A percentile compares a stretch with the other conserved stretches of the same genome.
phyloP scores from a whole-genome alignment of 1,140 invertebrate species.

The Drosophila lacteicornis region DNA sequence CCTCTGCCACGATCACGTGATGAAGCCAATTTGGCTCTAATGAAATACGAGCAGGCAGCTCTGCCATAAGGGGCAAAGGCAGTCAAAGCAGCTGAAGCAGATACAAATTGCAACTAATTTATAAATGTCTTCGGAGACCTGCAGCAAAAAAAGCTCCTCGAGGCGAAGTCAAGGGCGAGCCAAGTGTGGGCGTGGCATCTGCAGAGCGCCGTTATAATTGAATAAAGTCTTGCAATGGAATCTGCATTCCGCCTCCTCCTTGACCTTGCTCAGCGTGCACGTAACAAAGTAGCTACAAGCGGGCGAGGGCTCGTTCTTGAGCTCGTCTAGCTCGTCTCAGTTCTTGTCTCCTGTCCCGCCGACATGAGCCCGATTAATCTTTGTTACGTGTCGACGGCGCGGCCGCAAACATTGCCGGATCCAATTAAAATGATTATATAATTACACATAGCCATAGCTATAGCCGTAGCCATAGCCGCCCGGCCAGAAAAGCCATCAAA shows the following conservation, averaged over 20 bases:
- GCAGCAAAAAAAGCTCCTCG: slow-evolving; percentile 5
- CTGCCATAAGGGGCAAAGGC: slow-evolving; percentile 2
- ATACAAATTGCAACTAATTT: slow-evolving; percentile 73
- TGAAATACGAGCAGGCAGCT: slow-evolving; percentile 54
- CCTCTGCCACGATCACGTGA: slow-evolving; percentile 54
- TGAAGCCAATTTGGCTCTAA: slow-evolving; percentile 66
- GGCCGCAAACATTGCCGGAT: slow-evolving; percentile 45
- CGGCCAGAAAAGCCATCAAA: slow-evolving; percentile 56
- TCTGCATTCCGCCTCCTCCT: slow-evolving; percentile 30
- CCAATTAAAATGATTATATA: slow-evolving; percentile 80
- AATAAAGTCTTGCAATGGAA: slow-evolving; percentile 13
- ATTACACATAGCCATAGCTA: slow-evolving; percentile 44
- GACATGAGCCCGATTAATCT: slow-evolving; percentile 69
- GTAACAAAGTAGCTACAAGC: slow-evolving; percentile 21
- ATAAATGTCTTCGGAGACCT: slow-evolving; percentile 50
- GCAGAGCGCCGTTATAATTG: slow-evolving; percentile 21
- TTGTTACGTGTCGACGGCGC: slow-evolving; percentile 50
- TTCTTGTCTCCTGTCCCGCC: slow-evolving; percentile 36
- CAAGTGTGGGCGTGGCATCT: slow-evolving; percentile 24
- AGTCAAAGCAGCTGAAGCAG: slow-evolving; percentile 33
- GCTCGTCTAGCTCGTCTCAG: slow-evolving; percentile 8
- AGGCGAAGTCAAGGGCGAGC: slow-evolving; percentile 9
- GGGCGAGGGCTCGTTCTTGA: slow-evolving; percentile 8
- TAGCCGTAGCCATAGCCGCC: background rate
- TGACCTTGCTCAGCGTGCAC: slow-evolving; percentile 30